A percentile compares a stretch with the other conserved stretches of the same genome.
phyloP scores from a whole-genome alignment of 2,888 invertebrate species.

The Netelia melanura region DNA sequence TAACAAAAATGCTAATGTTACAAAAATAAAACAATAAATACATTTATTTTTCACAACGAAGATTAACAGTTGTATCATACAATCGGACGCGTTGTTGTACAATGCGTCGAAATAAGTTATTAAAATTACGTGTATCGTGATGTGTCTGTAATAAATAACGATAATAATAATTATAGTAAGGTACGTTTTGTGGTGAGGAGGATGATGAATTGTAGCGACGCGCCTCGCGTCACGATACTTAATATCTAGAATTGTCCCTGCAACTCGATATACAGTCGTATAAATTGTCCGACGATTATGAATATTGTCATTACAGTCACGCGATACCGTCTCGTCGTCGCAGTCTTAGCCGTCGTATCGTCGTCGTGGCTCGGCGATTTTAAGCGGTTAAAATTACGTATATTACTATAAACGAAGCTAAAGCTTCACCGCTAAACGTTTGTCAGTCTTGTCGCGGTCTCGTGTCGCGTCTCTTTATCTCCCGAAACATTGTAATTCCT shows the following conservation, averaged over 20 bases:
- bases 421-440: conserved; percentile 50
- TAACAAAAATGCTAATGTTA: conserved; percentile 30
- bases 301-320: conserved; percentile 57
- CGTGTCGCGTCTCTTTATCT: conserved; percentile 45
- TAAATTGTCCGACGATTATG: conserved; percentile 27
- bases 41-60: conserved; percentile 65
- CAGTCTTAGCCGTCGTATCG: conserved; percentile 47
- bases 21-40: conserved; percentile 66
- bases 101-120: conserved; percentile 53
- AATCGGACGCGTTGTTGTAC: conserved; percentile 35
- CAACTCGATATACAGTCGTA: conserved; percentile 42
- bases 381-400: conserved; percentile 50
- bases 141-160: neutral
- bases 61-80: conserved; percentile 66
- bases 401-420: conserved; percentile 40
- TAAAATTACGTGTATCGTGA: conserved; percentile 47
- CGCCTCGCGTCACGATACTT: conserved; percentile 12
- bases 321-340: conserved; percentile 47
- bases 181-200: conserved; percentile 55
- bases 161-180: conserved; percentile 45
- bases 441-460: conserved; percentile 50
- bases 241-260: conserved; percentile 48
- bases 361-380: conserved; percentile 63
- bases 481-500: neutral
- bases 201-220: conserved; percentile 22